Conservation (phyloP, 2,797 vertebrate genomes). For the Xenentodon cancila region DNA sequence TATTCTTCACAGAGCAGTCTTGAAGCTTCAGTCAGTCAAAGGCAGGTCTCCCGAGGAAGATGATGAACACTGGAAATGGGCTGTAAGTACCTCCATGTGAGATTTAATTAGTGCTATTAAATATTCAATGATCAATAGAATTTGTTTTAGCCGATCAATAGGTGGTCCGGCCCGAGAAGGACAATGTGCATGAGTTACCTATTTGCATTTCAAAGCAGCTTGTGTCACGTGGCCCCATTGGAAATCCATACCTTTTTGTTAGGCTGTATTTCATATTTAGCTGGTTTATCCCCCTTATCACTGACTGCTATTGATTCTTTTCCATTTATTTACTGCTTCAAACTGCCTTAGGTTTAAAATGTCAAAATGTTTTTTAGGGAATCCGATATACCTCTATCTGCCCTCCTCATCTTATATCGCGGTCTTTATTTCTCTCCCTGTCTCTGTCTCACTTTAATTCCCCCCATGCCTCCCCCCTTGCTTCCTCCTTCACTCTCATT, state of each 20-base stretch:
- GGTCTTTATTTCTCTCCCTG: conserved; percentile 38
- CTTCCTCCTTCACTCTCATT: conserved; percentile 46
- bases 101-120: conserved; percentile 88
- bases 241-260: conserved; percentile 88
- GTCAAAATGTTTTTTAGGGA: conserved; percentile 83
- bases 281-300: conserved; percentile 81
- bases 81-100: conserved; percentile 77
- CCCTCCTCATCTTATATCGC: conserved; percentile 56
- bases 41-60: conserved; percentile 69
- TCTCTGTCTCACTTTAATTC: conserved; percentile 58
- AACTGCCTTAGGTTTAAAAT: conserved; percentile 82
- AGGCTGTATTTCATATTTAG: conserved; percentile 86
- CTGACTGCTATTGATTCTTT: conserved; percentile 84
- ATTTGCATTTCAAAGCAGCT: conserved; percentile 88
- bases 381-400: conserved; percentile 72
- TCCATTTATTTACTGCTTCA: conserved; percentile 85
- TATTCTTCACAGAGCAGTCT: conserved; percentile 42
- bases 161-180: conserved; percentile 79
- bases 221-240: conserved; percentile 82
- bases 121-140: conserved; percentile 88
- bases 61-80: conserved; percentile 77
- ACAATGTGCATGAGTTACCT: conserved; percentile 86
- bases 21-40: conserved; percentile 55
- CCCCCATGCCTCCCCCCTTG: conserved; percentile 50
- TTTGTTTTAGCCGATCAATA: conserved; percentile 86